Evolutionary conservation across 92 coral and sea anemone genomes (phyloP).

Genomic region (Ricordea florida): DNA sequence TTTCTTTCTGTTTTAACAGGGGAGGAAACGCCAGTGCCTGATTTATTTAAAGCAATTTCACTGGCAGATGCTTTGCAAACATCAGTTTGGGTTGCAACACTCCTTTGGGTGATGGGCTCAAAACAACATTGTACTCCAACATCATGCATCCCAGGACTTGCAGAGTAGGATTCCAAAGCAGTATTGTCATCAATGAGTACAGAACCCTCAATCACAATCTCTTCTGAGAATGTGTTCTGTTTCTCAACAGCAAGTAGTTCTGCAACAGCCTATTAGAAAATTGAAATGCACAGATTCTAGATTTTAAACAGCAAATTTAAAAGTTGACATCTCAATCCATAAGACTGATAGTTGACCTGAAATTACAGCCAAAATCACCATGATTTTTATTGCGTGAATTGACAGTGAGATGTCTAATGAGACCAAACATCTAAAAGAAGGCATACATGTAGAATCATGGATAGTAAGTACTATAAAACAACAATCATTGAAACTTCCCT

Average conservation of each 20-base stretch:
- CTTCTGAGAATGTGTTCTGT: not conserved
- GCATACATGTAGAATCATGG: too few species aligned
- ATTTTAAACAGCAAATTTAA: too few species aligned
- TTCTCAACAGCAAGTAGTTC: not conserved
- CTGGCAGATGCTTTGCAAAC: too few species aligned
- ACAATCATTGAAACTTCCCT: not conserved
- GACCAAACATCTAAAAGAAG: not conserved
- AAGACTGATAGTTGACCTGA: too few species aligned
- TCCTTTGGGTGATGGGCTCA: not conserved
- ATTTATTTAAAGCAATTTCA: not conserved
- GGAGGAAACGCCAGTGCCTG: not conserved
- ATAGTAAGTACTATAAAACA: too few species aligned
- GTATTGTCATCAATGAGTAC: not conserved
- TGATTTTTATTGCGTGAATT: too few species aligned
- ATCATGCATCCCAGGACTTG: not conserved
- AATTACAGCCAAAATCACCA: too few species aligned
- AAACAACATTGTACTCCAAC: constrained; percentile 5
- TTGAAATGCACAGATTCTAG: too few species aligned
- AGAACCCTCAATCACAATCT: not conserved
- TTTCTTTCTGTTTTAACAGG: too few species aligned
- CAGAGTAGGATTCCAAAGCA: not conserved
- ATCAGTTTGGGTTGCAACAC: not conserved
- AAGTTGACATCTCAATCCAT: too few species aligned
- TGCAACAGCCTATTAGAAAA: not conserved
- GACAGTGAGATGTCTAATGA: not conserved